Evolutionary conservation across 2,113 vertebrate species (phyloP), one percentile per base, ranked within the genome.

Genomic region (Ascaphus truei): DNA sequence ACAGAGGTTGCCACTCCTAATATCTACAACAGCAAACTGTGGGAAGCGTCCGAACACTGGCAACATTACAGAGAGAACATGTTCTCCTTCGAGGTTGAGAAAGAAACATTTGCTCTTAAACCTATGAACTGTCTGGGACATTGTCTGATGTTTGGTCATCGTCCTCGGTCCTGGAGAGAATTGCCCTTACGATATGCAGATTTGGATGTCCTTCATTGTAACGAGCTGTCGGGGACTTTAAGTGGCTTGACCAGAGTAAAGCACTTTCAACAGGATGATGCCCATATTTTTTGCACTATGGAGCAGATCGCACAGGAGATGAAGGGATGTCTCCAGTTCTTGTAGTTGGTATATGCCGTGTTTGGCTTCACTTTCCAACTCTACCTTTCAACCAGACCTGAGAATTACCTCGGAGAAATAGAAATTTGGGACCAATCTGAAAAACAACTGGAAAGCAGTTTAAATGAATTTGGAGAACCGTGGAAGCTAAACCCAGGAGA

Each of bases 111-210:
- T 47, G 94, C 95, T 3, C 91, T 98, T 5, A 98, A 98, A 72
- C 95, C 96, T 1, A 99, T 98, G 96, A 99, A 98, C 79, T 99
- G 96, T 51, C 96, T 96, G 0, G 95, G 94, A 56, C 96, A 99
- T 75, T 98, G 96, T 72, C 82, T 99, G 47, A 96, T 99, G 93
- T 99, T 96, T 81, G 81, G 88, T 48, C 93, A 98, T 76, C 90
- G 93, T 41, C 96, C 95, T 0, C 89, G 96, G 1, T 98, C 96
- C 0, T 99, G 96, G 96, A 90, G 95, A 62, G 96, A 99, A 64
- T 85, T 99, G 77, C 96, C 96, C 4, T 69, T 98, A 7, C 89
- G 96, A 64, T 72, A 96, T 55, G 96, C 96, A 3, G 96, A 99
- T 51, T 98, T 99, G 29, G 96, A 96, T 3, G 94, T 97, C 47